Conservation (phyloP, 2,113 vertebrate genomes). For the Triplophysa rosa region DNA sequence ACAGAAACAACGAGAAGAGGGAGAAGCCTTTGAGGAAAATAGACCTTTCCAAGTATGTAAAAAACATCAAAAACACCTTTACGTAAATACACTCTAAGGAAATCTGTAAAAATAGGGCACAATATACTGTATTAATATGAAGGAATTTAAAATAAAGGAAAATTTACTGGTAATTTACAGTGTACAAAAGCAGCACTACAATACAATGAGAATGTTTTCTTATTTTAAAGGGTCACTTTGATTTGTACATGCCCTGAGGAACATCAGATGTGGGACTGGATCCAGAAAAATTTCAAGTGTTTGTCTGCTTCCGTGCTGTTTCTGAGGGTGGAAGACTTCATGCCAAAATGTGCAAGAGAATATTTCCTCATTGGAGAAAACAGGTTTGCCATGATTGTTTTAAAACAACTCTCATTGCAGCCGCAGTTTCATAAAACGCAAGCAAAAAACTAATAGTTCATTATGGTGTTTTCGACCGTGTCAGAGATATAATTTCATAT, state of each 20-base stretch:
- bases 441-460: too few species aligned
- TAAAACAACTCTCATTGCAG: background rate
- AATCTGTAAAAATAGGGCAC: too few species aligned
- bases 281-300: constrained; percentile 81
- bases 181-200: background rate
- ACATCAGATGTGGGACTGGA: constrained; percentile 67
- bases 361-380: constrained; percentile 81
- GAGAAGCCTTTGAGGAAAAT: constrained; percentile 50
- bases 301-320: constrained; percentile 77
- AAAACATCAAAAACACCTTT: background rate
- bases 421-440: too few species aligned
- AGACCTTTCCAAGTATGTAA: constrained; percentile 52
- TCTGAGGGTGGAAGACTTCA: constrained; percentile 62
- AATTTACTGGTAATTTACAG: too few species aligned
- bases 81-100: background rate
- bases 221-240: constrained; percentile 68
- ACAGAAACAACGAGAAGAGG: constrained; percentile 61
- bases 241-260: constrained; percentile 66
- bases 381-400: constrained; percentile 68
- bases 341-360: constrained; percentile 59
- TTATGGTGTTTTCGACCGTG: too few species aligned
- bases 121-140: too few species aligned
- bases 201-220: background rate
- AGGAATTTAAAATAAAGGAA: too few species aligned
- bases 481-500: too few species aligned